A percentile compares a stretch with the other conserved stretches of the same genome.
These are phyloP conservation scores for Cebuella pygmaea DNA, from an alignment of 2,797 vertebrate species.

Conservation along the genomic window DNA sequence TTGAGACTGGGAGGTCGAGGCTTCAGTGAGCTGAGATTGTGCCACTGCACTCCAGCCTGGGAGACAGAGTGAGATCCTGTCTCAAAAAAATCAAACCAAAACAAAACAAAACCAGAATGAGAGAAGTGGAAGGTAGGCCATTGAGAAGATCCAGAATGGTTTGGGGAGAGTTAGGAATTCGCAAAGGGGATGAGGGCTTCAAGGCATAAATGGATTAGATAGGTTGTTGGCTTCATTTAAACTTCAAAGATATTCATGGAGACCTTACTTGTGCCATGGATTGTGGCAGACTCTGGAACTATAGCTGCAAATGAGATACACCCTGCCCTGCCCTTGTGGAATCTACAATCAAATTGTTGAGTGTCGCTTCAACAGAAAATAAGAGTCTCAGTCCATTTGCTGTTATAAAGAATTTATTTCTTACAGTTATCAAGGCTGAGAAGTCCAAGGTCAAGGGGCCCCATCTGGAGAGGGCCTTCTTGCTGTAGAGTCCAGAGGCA, in stretches of 20 bases:
- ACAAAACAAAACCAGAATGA: not conserved
- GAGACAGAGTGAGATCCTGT: not conserved
- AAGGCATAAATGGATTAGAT: not conserved
- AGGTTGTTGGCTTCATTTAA: not conserved
- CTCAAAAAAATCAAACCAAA: not conserved
- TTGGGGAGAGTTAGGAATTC: not conserved
- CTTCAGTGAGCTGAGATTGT: not conserved
- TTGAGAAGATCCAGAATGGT: not conserved
- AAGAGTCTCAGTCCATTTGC: not conserved
- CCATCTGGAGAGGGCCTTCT: not conserved
- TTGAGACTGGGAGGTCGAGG: not conserved
- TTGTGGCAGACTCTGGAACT: not conserved
- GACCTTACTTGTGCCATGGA: not conserved
- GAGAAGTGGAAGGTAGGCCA: not conserved
- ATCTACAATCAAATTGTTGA: not conserved
- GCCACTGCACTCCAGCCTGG: not conserved
- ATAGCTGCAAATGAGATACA: not conserved
- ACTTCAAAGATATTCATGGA: not conserved
- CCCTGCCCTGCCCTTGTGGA: not conserved
- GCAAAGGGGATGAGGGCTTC: not conserved
- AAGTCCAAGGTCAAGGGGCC: not conserved
- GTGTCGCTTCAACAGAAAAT: not conserved
- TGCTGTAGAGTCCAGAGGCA: not conserved
- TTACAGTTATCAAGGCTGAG: not conserved
- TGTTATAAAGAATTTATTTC: not conserved